phyloP scores from a whole-genome alignment of 2,888 invertebrate species.

The Archaeoteleia sp. region DNA sequence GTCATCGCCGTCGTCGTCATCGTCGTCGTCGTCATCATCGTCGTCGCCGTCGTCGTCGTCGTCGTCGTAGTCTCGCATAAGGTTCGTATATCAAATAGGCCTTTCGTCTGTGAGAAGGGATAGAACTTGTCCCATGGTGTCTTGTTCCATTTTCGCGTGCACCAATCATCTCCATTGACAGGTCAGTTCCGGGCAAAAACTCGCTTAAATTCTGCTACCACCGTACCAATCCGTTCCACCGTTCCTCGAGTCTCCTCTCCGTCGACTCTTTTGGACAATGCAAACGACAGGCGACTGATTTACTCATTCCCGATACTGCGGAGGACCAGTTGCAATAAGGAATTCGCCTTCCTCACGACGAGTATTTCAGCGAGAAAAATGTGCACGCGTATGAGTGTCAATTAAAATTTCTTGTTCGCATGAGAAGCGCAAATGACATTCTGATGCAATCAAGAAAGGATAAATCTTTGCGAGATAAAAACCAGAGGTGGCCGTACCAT shows the following conservation, averaged over 20 bases:
- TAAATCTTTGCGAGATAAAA: neutral
- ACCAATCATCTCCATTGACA: constrained; percentile 71
- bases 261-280: constrained; percentile 58
- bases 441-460: neutral
- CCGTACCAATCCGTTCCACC: constrained; percentile 39
- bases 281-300: constrained; percentile 71
- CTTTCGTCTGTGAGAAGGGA: constrained; percentile 47
- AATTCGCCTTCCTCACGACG: constrained; percentile 1
- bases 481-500: neutral
- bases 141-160: constrained; percentile 68
- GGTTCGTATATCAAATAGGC: no score
- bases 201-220: constrained; percentile 67
- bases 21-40: no score
- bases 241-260: constrained; percentile 31
- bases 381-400: neutral
- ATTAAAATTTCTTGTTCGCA: constrained; percentile 2
- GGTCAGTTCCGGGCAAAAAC: constrained; percentile 66
- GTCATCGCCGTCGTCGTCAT: no score
- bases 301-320: constrained; percentile 60
- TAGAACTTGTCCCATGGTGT: no score
- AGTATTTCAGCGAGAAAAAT: neutral
- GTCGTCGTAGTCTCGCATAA: no score
- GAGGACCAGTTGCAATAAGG: neutral
- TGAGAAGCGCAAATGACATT: neutral
- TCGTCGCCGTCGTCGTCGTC: no score